phyloP scores from a whole-genome alignment of 2,113 vertebrate species.

The Tor tambroides region DNA sequence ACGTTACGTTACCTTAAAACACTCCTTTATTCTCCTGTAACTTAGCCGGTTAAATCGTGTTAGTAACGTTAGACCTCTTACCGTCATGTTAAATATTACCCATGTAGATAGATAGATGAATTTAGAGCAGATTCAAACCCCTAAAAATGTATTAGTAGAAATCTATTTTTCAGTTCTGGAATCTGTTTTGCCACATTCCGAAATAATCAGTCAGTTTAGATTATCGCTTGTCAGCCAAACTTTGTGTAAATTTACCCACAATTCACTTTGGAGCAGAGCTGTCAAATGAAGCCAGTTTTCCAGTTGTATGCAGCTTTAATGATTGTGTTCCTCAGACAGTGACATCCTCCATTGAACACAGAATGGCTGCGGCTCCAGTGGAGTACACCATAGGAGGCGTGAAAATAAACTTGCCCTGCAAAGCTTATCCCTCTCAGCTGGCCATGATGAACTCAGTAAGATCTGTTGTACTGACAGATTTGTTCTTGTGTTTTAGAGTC shows the following conservation, averaged over 20 bases:
- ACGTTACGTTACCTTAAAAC: background rate
- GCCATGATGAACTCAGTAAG: constrained; percentile 99
- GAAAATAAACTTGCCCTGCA: constrained; percentile 92
- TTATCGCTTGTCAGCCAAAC: background rate
- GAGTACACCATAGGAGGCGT: constrained; percentile 95
- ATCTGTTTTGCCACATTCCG: too few relatives aligned
- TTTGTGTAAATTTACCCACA: background rate
- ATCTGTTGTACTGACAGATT: background rate
- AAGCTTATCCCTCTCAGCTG: constrained; percentile 95
- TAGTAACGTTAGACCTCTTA: background rate
- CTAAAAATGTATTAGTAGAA: too few relatives aligned
- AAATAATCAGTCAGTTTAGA: too few relatives aligned
- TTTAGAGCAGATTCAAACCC: too few relatives aligned
- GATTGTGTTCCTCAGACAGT: background rate
- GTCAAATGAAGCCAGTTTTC: background rate
- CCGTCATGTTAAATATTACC: background rate
- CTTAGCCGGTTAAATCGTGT: background rate
- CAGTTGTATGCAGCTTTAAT: background rate
- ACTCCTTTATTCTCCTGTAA: background rate
- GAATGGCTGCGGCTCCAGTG: constrained; percentile 75
- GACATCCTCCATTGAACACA: background rate
- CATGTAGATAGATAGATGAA: background rate
- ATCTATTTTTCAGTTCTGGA: too few relatives aligned
- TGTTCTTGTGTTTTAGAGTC: background rate
- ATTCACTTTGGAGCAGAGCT: background rate